Conservation (phyloP, 1,140 invertebrate genomes). For the Achroia grisella region DNA sequence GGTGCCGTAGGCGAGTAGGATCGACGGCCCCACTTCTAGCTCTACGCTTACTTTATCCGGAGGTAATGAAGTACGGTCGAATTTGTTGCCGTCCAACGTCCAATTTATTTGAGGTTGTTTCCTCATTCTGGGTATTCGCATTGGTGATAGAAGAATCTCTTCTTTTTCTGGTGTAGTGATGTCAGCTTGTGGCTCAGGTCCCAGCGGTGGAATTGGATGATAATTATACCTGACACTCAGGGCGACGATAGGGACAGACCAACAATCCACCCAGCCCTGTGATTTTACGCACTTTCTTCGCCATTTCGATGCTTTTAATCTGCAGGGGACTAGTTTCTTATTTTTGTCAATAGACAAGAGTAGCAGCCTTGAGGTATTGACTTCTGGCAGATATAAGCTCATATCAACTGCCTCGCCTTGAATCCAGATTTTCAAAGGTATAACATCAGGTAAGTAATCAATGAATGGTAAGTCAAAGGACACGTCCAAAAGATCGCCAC, state of each 20-base stretch:
- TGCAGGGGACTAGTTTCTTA: constrained; percentile 84
- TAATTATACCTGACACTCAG: constrained; percentile 93
- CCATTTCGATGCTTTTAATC: constrained; percentile 81
- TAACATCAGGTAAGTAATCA: constrained; percentile 91
- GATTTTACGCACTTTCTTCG: constrained; percentile 86
- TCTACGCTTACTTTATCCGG: constrained; percentile 93
- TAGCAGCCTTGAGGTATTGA: constrained; percentile 89
- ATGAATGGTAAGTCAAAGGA: constrained; percentile 94
- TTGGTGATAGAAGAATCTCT: constrained; percentile 91
- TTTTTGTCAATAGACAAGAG: constrained; percentile 91
- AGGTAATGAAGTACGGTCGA: constrained; percentile 88
- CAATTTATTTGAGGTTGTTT: constrained; percentile 82
- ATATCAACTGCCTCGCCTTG: constrained; percentile 95
- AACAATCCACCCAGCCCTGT: constrained; percentile 95
- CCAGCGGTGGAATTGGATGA: constrained; percentile 91
- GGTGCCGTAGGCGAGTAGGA: constrained; percentile 91
- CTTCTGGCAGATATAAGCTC: constrained; percentile 91
- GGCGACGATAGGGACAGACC: constrained; percentile 94
- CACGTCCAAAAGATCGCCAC: constrained; percentile 93
- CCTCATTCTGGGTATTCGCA: constrained; percentile 87
- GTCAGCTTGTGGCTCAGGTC: constrained; percentile 90
- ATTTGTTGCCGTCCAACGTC: constrained; percentile 80
- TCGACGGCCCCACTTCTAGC: constrained; percentile 94
- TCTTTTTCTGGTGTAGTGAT: constrained; percentile 96
- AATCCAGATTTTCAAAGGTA: constrained; percentile 93